Percentiles rank a stretch among this genome's conserved stretches.
These are phyloP conservation scores for Caradrina kadenii DNA, from an alignment of 2,888 invertebrate species.

Conservation along the genomic window DNA sequence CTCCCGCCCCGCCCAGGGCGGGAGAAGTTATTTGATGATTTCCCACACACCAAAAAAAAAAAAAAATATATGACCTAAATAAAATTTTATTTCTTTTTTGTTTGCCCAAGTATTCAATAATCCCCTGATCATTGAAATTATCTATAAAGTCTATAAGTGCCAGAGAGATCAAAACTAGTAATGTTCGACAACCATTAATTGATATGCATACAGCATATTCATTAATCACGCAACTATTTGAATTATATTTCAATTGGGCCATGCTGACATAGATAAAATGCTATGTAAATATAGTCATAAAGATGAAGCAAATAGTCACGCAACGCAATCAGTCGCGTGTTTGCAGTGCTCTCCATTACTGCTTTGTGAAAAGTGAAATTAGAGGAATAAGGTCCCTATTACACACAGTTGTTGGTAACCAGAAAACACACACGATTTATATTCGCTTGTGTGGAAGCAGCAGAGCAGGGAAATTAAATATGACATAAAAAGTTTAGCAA, in stretches of 20 bases:
- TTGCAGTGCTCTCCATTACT: slow-evolving; percentile 24
- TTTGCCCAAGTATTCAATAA: neutral
- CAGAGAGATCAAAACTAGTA: neutral
- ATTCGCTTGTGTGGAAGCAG: slow-evolving; percentile 3
- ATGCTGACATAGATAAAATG: slow-evolving; percentile 24
- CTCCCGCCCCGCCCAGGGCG: no score
- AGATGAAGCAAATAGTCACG: slow-evolving; percentile 34
- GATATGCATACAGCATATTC: neutral
- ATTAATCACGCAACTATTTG: slow-evolving; percentile 25
- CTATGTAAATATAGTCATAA: slow-evolving; percentile 31
- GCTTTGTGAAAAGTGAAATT: slow-evolving; percentile 43
- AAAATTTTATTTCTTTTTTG: no score
- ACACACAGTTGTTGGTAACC: slow-evolving; percentile 23
- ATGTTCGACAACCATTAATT: neutral
- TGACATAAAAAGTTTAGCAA: neutral
- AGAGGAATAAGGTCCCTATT: slow-evolving; percentile 7
- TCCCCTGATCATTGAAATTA: neutral
- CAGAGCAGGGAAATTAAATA: neutral
- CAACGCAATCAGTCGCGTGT: slow-evolving; percentile 34
- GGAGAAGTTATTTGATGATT: no score
- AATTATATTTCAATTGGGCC: slow-evolving; percentile 36
- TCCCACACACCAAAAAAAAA: no score
- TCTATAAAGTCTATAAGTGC: no score
- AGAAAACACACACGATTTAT: slow-evolving; percentile 18
- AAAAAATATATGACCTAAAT: no score